Conservation (phyloP, 2,113 vertebrate species). For the Notothenia rossii region DNA sequence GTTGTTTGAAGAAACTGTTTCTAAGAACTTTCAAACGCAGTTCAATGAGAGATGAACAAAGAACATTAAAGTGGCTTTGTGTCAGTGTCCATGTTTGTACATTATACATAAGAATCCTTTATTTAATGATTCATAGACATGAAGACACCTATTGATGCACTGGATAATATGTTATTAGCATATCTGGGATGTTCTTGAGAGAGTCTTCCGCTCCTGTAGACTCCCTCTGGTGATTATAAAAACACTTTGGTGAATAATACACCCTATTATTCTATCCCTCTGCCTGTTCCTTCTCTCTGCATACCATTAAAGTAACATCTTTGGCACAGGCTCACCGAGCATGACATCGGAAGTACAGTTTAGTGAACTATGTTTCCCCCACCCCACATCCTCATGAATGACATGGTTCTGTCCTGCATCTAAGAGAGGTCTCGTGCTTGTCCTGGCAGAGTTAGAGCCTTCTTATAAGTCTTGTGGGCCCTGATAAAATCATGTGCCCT, state of each 20-base stretch:
- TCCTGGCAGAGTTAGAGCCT: conserved; percentile 30
- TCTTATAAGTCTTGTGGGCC: not conserved
- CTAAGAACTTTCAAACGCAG: not conserved
- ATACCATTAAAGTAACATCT: conserved; percentile 77
- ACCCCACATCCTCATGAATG: conserved; percentile 54
- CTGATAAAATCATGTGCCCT: conserved; percentile 38
- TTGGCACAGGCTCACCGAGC: conserved; percentile 50
- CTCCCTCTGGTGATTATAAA: conserved; percentile 78
- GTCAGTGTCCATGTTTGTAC: conserved; percentile 16
- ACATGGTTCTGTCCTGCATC: conserved; percentile 57
- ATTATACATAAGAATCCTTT: conserved; percentile 18
- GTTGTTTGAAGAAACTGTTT: not conserved
- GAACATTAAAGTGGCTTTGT: conserved; percentile 30
- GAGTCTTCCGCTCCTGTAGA: conserved; percentile 60
- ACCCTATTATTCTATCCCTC: conserved; percentile 78
- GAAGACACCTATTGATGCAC: conserved; percentile 49
- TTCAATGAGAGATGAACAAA: not conserved
- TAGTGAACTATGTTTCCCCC: conserved; percentile 42
- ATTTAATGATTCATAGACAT: conserved; percentile 39
- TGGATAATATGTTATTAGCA: conserved; percentile 69
- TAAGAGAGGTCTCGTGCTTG: conserved; percentile 57
- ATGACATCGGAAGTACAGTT: conserved; percentile 64
- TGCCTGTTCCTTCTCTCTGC: conserved; percentile 66
- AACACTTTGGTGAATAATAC: conserved; percentile 79
- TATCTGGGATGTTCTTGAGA: conserved; percentile 60